Base-by-base conservation (phyloP, 1,140 invertebrate genomes). In the Gryllus bimaculatus region DNA sequence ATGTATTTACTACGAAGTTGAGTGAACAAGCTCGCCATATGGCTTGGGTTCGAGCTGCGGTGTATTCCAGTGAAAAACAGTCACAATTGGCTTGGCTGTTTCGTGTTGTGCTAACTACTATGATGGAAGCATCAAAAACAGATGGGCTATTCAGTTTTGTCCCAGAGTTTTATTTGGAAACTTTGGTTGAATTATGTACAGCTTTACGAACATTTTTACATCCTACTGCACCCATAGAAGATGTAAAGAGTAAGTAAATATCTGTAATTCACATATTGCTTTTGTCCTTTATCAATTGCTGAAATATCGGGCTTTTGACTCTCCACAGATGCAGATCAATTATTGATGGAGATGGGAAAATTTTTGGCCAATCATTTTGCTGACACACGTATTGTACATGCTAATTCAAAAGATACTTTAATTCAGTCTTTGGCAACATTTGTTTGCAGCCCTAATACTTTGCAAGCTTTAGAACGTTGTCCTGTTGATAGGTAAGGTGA, bases 81-180 rank as follows among this genome's bases (percentile, higher is more conserved):
- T 83, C 82, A 1, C 88, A 91, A 79, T 81, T 88, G 0, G 80
- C 88, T 8, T 93, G 91, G 90, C 82, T 94, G 3, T 82, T 93
- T 18, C 87, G 88, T 80, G 87, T 89, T 2, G 86, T 91, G 0
- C 82, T 91, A 0, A 83, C 85, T 10, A 92, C 91, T 0, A 82
- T 93, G 21, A 86, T 87, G 66, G 86, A 85, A 8, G 88, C 90
- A 6, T 92, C 92, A 8, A 82, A 84, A n/a, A 86, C 89, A 73
- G 91, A 91, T 13, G 87, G 89, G 8, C 87, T 95, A 49, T 95
- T 95, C 84, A 89, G 90, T 12, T 95, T 95, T 84, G 90, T 95
- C 18, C 94, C 94, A 5, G 93, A 95, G 81, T 92, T 94, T 83
- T 95, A 95, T 84, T 87, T 95, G 49, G 92, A 94, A 78, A 89